These are phyloP conservation scores for Darevskia nairensis DNA, from an alignment of 2,797 vertebrate genomes.

Conservation along the genomic window DNA sequence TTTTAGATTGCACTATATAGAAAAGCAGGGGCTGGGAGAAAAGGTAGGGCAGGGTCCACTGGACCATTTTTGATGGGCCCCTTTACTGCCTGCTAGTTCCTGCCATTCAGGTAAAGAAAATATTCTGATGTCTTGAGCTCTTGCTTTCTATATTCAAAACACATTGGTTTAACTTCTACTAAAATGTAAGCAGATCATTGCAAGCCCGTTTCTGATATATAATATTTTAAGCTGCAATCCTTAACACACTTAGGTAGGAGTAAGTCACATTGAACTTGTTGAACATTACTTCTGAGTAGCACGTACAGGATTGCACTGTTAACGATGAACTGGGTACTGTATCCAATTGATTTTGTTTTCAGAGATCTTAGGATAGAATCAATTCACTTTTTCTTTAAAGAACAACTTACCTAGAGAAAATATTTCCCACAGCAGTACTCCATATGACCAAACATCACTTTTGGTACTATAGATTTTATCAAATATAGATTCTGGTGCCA, in stretches of 20 bases:
- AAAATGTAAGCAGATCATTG: not conserved
- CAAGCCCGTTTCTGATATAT: not conserved
- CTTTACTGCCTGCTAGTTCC: not conserved
- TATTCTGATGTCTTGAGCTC: not conserved
- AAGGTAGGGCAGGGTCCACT: not conserved
- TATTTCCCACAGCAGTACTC: slow-evolving; percentile 96
- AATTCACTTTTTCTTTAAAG: not conserved
- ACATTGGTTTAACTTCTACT: not conserved
- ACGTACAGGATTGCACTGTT: not conserved
- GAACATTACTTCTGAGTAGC: not conserved
- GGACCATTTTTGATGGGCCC: not conserved
- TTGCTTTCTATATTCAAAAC: not conserved
- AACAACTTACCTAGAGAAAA: slow-evolving; percentile 90
- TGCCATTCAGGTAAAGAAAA: not conserved
- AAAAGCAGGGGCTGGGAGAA: too few relatives aligned
- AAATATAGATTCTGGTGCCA: slow-evolving; percentile 97
- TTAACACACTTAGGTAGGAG: not conserved
- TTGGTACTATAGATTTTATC: slow-evolving; percentile 97
- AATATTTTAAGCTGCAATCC: not conserved
- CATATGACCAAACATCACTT: slow-evolving; percentile 96
- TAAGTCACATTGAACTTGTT: not conserved
- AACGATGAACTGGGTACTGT: not conserved
- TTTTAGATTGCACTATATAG: not conserved
- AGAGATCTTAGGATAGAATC: not conserved
- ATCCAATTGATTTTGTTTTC: not conserved